A percentile compares a stretch with the other conserved stretches of the same genome.
Evolutionary conservation across 1,140 invertebrate species (phyloP).

Genomic region (Apis laboriosa): DNA sequence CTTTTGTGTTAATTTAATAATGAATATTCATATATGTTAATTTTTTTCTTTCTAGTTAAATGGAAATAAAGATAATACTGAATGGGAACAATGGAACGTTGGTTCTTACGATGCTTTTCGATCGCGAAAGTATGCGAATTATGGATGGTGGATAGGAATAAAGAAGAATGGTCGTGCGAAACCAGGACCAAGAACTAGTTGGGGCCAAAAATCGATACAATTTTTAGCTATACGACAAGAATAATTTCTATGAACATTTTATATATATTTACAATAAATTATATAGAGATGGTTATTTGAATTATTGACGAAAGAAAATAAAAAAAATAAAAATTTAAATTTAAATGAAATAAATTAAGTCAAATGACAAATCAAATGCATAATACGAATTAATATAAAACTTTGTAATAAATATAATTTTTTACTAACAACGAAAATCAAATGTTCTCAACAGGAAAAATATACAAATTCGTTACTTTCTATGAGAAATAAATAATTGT

Average conservation of each 20-base stretch:
- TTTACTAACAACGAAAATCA: slow-evolving; percentile 2
- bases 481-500: slow-evolving; percentile 33
- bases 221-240: slow-evolving; percentile 77
- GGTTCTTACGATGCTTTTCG: slow-evolving; percentile 84
- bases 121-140: slow-evolving; percentile 82
- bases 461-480: neutral
- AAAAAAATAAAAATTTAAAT: neutral
- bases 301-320: neutral
- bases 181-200: slow-evolving; percentile 82
- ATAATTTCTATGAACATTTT: slow-evolving; percentile 30
- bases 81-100: slow-evolving; percentile 83
- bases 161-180: slow-evolving; percentile 85
- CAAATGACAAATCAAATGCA: neutral
- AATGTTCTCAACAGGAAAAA: neutral
- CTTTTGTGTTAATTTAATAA: too few relatives aligned
- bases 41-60: slow-evolving; percentile 76
- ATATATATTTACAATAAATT: neutral
- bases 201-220: slow-evolving; percentile 84
- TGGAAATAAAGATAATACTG: slow-evolving; percentile 80
- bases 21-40: neutral
- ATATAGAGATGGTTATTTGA: neutral
- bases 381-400: neutral
- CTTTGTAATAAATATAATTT: neutral
- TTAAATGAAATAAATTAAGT: neutral
- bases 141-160: slow-evolving; percentile 85